phyloP scores from a whole-genome alignment of 2,113 vertebrate species.

The Actenoides lindsayi region DNA sequence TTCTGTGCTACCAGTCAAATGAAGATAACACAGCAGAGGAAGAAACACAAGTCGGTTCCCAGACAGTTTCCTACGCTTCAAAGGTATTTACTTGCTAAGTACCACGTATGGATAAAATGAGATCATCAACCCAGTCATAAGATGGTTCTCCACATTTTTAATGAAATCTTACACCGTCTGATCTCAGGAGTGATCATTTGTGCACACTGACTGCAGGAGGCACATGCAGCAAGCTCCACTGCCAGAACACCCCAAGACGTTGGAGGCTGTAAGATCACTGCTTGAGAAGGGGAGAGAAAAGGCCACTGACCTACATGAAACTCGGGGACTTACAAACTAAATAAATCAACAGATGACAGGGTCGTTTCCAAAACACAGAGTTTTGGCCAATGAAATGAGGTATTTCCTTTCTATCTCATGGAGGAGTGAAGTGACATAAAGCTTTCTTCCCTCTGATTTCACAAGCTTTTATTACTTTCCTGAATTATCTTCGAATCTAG shows the following conservation, averaged over 20 bases:
- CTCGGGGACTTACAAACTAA: not conserved
- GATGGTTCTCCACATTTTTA: slow-evolving; percentile 45
- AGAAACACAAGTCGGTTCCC: not conserved
- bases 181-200: not conserved
- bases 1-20: slow-evolving; percentile 27
- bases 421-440: slow-evolving; percentile 22
- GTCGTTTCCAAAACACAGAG: not conserved
- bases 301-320: not conserved
- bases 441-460: slow-evolving; percentile 31
- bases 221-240: not conserved
- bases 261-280: not conserved
- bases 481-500: slow-evolving; percentile 55
- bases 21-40: slow-evolving; percentile 42
- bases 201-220: not conserved
- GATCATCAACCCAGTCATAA: slow-evolving; percentile 51
- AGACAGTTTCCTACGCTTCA: slow-evolving; percentile 26
- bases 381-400: not conserved
- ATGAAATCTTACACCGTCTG: slow-evolving; percentile 25
- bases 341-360: not conserved
- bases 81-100: slow-evolving; percentile 54
- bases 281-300: not conserved
- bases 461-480: slow-evolving; percentile 52
- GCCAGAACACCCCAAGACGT: not conserved
- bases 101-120: slow-evolving; percentile 53
- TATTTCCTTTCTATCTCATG: slow-evolving; percentile 49